Conservation (phyloP, 2,797 vertebrate species). For the Acrocephalus scirpaceus region DNA sequence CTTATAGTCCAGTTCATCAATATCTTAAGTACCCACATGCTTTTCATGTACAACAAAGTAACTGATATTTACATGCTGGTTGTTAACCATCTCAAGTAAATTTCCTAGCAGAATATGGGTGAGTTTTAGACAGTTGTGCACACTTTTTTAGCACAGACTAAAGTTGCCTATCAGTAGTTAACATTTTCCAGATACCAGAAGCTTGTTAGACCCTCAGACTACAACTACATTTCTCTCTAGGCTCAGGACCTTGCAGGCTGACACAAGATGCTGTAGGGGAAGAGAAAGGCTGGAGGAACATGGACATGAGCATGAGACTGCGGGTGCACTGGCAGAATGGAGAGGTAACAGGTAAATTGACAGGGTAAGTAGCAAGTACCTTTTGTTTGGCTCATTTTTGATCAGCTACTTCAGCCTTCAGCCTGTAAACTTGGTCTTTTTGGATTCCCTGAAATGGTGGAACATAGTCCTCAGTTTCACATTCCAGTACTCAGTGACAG, state of each 20-base stretch:
- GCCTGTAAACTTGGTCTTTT: not conserved
- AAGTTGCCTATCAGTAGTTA: not conserved
- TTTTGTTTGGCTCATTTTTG: not conserved
- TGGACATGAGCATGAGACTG: not conserved
- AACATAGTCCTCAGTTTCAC: not conserved
- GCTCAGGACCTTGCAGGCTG: not conserved
- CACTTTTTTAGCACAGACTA: not conserved
- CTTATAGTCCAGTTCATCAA: constrained; percentile 57
- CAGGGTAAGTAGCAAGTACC: not conserved
- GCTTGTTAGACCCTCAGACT: not conserved
- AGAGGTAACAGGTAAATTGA: not conserved
- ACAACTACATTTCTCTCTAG: not conserved
- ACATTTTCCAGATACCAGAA: not conserved
- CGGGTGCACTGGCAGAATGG: not conserved
- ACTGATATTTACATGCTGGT: not conserved
- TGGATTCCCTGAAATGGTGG: not conserved
- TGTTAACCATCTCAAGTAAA: constrained; percentile 12
- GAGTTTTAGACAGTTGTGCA: not conserved
- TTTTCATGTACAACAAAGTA: constrained; percentile 2
- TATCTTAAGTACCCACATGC: constrained; percentile 32
- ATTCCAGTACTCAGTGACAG: not conserved
- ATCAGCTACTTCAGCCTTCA: not conserved
- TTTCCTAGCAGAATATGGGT: not conserved
- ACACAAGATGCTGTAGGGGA: not conserved
- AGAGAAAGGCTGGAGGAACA: not conserved